Percentiles rank a stretch among this genome's conserved stretches.
These are phyloP conservation scores for Sebastes miniatus DNA, from an alignment of 2,797 vertebrate genomes.

Conservation along the genomic window DNA sequence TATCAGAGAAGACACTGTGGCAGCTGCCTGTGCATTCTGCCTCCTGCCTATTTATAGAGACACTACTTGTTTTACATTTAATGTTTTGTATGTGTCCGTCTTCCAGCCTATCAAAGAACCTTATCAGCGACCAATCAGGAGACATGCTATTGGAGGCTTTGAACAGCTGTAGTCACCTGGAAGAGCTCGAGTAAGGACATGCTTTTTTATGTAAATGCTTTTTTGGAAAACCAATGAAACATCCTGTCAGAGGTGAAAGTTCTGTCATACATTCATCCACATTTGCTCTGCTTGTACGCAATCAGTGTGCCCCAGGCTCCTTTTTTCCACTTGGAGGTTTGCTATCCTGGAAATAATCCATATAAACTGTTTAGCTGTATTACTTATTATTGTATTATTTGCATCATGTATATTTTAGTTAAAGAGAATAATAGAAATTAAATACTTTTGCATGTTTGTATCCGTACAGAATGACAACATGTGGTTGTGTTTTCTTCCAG, in stretches of 20 bases:
- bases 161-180: conserved; percentile 71
- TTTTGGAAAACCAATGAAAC: background rate
- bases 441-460: background rate
- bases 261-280: background rate
- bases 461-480: background rate
- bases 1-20: background rate
- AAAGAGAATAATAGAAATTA: background rate
- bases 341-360: background rate
- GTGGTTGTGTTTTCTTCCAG: conserved; percentile 63
- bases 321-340: background rate
- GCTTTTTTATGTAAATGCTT: background rate
- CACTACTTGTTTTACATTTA: background rate
- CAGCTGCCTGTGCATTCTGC: background rate
- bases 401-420: background rate
- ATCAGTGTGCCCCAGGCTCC: background rate
- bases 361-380: background rate
- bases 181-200: conserved; percentile 85
- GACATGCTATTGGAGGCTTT: conserved; percentile 78
- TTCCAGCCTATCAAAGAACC: conserved; percentile 84
- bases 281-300: background rate
- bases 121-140: conserved; percentile 77
- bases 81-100: background rate
- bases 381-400: background rate
- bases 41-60: background rate
- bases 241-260: background rate